phyloP scores from a whole-genome alignment of 1,140 invertebrate genomes.

The Mya arenaria region DNA sequence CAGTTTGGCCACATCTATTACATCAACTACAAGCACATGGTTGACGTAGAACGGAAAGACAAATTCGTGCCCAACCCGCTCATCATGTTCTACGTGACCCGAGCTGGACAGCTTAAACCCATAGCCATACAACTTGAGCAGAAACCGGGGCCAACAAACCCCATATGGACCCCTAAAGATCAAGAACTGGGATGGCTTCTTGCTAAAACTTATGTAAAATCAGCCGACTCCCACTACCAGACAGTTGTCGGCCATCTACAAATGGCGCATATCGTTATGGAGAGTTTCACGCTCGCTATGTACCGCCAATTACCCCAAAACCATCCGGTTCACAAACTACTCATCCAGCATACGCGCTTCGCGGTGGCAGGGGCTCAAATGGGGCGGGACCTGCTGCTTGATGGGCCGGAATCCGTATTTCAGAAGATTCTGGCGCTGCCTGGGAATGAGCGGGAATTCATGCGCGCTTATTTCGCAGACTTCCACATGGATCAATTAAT shows the following conservation, averaged over 20 bases:
- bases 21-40: constrained; percentile 29
- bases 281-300: constrained; percentile 23
- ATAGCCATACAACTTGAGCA: constrained; percentile 47
- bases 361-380: constrained; percentile 18
- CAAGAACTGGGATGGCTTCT: constrained; percentile 39
- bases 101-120: constrained; percentile 18
- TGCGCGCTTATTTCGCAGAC: constrained; percentile 6
- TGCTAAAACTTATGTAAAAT: constrained; percentile 41
- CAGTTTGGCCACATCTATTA: constrained; percentile 47
- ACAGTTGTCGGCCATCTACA: constrained; percentile 34
- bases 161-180: constrained; percentile 50
- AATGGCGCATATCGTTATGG: constrained; percentile 33
- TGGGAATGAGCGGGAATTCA: constrained; percentile 27
- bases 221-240: constrained; percentile 45
- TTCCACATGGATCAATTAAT: constrained; percentile 29
- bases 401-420: constrained; percentile 35
- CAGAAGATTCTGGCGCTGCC: constrained; percentile 41
- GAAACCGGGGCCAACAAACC: constrained; percentile 40
- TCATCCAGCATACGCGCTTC: constrained; percentile 25
- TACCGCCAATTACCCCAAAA: constrained; percentile 28
- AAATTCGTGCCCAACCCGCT: constrained; percentile 6
- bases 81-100: constrained; percentile 35
- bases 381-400: constrained; percentile 30
- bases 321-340: constrained; percentile 48
- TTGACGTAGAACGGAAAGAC: not conserved